Conservation (phyloP, 2,888 invertebrate genomes). For the Drymonia ruficornis region DNA sequence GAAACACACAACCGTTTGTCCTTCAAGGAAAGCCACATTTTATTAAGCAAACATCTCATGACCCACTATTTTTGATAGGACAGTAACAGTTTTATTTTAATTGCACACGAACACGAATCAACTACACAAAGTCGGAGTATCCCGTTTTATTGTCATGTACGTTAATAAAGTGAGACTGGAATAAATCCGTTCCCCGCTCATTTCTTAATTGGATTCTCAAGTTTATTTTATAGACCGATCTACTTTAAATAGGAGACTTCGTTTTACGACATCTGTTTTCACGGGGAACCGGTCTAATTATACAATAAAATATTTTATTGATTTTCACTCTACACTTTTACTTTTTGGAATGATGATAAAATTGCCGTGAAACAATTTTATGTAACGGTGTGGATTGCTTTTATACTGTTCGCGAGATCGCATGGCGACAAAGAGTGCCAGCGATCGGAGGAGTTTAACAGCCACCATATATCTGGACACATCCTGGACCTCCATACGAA, state of each 20-base stretch:
- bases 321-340: constrained; percentile 35
- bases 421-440: constrained; percentile 53
- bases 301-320: constrained; percentile 46
- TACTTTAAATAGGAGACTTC: constrained; percentile 65
- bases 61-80: constrained; percentile 24
- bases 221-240: constrained; percentile 78
- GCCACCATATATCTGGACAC: constrained; percentile 68
- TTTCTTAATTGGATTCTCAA: constrained; percentile 81
- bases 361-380: constrained; percentile 42
- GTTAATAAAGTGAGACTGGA: constrained; percentile 68
- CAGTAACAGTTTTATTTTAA: constrained; percentile 42
- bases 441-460: constrained; percentile 68
- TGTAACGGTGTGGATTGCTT: constrained; percentile 34
- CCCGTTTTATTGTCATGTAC: constrained; percentile 67
- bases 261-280: constrained; percentile 71
- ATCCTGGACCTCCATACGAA: constrained; percentile 72
- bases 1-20: too few relatives aligned
- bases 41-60: neutral
- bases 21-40: neutral
- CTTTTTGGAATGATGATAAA: constrained; percentile 29
- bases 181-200: constrained; percentile 73
- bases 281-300: constrained; percentile 45
- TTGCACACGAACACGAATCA: constrained; percentile 44
- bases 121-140: constrained; percentile 54
- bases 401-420: constrained; percentile 45